Evolutionary conservation across 2,113 vertebrate genomes (phyloP).

Genomic region (Pluvialis apricaria): DNA sequence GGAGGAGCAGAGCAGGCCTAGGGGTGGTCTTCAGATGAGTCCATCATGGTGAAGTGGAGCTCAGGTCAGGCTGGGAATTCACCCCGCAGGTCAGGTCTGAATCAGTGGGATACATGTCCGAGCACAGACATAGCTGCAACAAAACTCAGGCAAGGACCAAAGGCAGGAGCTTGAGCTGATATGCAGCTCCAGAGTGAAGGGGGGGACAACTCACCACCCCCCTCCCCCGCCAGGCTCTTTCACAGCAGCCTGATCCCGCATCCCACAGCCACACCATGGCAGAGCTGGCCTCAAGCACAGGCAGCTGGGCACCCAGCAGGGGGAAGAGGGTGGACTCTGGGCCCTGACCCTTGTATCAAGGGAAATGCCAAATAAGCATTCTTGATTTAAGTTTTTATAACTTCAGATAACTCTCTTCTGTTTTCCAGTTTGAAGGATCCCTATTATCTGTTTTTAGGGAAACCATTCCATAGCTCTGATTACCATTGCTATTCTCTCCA

Average conservation of each 20-base stretch:
- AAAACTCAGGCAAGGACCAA: background rate
- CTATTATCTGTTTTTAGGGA: background rate
- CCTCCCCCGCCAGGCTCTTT: background rate
- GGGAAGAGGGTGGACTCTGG: background rate
- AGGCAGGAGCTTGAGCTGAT: background rate
- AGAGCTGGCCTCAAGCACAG: background rate
- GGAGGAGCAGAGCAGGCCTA: background rate
- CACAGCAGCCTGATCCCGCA: background rate
- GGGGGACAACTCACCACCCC: background rate
- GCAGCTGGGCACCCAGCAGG: accelerated
- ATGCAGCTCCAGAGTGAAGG: background rate
- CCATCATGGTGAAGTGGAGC: background rate
- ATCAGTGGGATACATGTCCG: background rate
- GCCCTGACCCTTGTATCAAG: background rate
- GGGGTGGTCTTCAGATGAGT: background rate
- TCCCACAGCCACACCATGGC: background rate
- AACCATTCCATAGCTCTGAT: background rate
- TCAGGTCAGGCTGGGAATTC: background rate
- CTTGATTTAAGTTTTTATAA: background rate
- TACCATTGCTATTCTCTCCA: background rate
- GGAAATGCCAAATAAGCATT: background rate
- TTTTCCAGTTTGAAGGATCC: background rate
- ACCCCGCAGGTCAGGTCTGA: background rate
- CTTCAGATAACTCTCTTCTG: background rate
- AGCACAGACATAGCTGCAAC: background rate